Evolutionary conservation across 2,888 invertebrate species (phyloP).

Genomic region (Corythucha ciliata): DNA sequence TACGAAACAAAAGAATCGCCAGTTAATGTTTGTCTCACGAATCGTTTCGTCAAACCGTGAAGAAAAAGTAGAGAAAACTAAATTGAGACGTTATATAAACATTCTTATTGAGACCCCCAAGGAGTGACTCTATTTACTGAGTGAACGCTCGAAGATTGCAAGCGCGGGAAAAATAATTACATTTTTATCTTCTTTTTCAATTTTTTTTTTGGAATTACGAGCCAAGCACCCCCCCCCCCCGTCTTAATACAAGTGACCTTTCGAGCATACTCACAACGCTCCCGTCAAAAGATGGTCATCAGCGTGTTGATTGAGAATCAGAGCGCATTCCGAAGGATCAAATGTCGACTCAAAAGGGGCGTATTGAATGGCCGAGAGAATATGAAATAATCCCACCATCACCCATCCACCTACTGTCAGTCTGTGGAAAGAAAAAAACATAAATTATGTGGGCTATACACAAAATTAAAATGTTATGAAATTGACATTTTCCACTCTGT

Average conservation of each 20-base stretch:
- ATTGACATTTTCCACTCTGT: neutral
- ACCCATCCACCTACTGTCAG: conserved; percentile 24
- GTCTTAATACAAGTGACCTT: too few species aligned
- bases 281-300: conserved; percentile 23
- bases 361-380: conserved; percentile 27
- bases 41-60: too few species aligned
- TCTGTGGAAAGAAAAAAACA: conserved; percentile 11
- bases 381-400: conserved; percentile 19
- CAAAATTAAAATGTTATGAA: conserved; percentile 1
- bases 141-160: too few species aligned
- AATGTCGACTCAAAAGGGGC: conserved; percentile 27
- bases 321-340: conserved; percentile 56
- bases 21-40: too few species aligned
- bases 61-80: too few species aligned
- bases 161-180: too few species aligned
- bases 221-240: neutral
- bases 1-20: too few species aligned
- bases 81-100: too few species aligned
- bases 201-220: neutral
- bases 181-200: neutral
- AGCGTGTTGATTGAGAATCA: conserved; percentile 47
- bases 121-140: too few species aligned
- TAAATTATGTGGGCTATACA: neutral
- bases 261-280: conserved; percentile 26
- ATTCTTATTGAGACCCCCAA: too few species aligned